Evolutionary conservation across 2,797 vertebrate genomes (phyloP), one percentile per base, ranked within the genome.

Genomic region (Syngnathus rostellatus): DNA sequence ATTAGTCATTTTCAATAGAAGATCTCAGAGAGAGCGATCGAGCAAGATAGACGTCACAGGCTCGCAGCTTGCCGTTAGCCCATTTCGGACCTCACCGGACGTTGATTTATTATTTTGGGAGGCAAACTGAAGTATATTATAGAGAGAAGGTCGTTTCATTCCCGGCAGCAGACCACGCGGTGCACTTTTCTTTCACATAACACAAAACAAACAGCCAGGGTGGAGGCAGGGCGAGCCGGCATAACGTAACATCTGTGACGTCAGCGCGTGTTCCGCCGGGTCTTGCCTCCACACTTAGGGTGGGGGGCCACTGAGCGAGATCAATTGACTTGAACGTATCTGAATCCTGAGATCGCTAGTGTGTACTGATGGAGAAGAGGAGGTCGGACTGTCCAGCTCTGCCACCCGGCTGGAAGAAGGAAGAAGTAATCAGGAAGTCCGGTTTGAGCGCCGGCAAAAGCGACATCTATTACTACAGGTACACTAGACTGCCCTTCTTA

Each of bases 401-500:
- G 79, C 95, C 95, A 51, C 90, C 94, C 74, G 94, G 95, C 62
- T 97, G 95, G 95, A 97, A 94, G 90, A 97, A 96, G 82, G 95
- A 97, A 86, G 95, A 97, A 88, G 95, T 97, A 84, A 97, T 95
- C 92, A 92, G 95, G 88, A 98, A 98, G 88, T 97, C 95, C 74
- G 95, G 95, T 62, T 93, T 98, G 72, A 97, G 94, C 77, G 95
- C 95, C 63, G 84, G 85, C 43, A 85, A 86, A 77, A 85, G 82
- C 72, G 84, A 86, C 74, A 78, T 87, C 66, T 88, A 87, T 79
- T 88, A 87, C 67, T 89, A 87, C 85, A 89, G 87, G 87, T 89
- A 82, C 31, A 8, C 11, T 40, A 31, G 11, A 45, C 43, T 45
- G 41, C 58, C 58, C 38, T 40, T 10, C 11, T 45, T 14, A 2